Base-by-base conservation (phyloP, 2,797 vertebrate genomes). In the Trematomus bernacchii region DNA sequence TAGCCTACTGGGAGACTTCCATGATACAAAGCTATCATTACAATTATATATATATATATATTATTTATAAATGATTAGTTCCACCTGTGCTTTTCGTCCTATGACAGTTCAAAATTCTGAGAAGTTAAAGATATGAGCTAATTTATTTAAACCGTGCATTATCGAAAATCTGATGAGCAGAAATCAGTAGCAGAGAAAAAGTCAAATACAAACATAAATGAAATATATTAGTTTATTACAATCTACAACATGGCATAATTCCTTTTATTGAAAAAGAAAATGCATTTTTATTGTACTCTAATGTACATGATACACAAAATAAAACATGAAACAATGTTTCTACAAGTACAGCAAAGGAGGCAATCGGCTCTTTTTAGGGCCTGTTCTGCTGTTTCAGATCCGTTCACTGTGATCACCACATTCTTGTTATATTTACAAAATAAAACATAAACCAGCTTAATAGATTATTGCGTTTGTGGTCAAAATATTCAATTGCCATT, bases 361-460 rank as follows among this genome's bases (percentile, higher is more conserved):
- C 50, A 43, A 23, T 21, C 2, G 3, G 6, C 6, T 62, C 48
- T 12, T 47, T 68, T 55, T 27, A 59, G 76, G 60, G 71, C 19
- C 30, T 52, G 15, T 2, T 14, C 73, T 14, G 42, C 51, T 33
- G 23, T 66, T 43, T 37, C 42, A 67, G 18, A 62, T 44, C 74
- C 30, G 64, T 71, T 69, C n/a, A 44, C 14, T 27, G 57, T 50
- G n/a, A 37, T 55, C 67, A 71, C 27, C 52, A 74, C 54, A 82
- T 69, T 84, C 55, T 53, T 78, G 13, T 63, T 63, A 55, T 84
- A 88, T 88, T 79, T 93, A 85, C 87, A 89, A 82, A 91, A 86
- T 70, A 84, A 58, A 78, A 66, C 62, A 76, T 14, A 42, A 73
- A 59, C 33, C 71, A 83, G 55, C 11, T 64, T 40, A 77, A 78